A percentile compares a stretch with the other conserved stretches of the same genome.
Conservation (phyloP, 2,797 vertebrate species). For the Crenichthys baileyi region DNA sequence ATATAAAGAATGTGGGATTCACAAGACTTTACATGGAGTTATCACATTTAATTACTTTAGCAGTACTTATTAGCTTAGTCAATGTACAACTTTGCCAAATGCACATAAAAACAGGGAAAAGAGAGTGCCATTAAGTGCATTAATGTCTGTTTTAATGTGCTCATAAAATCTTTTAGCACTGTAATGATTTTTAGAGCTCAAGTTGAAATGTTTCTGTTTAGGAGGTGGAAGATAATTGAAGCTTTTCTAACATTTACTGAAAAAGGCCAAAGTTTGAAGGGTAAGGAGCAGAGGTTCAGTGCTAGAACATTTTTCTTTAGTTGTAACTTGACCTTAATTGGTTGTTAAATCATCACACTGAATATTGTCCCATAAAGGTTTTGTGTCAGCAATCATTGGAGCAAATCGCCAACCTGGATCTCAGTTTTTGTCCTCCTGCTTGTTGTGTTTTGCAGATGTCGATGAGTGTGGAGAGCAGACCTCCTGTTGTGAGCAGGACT, state of each 20-base stretch:
- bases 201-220: constrained; percentile 4
- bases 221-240: neutral
- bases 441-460: constrained; percentile 80
- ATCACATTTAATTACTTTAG: neutral
- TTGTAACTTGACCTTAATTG: constrained; percentile 16
- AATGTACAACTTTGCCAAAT: neutral
- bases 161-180: neutral
- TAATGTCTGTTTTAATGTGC: neutral
- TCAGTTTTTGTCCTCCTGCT: constrained; percentile 23
- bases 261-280: neutral
- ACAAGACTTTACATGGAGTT: neutral
- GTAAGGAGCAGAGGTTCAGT: neutral
- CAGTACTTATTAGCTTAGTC: neutral
- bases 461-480: constrained; percentile 85
- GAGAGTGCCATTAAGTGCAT: neutral
- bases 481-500: constrained; percentile 92
- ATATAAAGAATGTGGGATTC: neutral
- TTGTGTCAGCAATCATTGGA: constrained; percentile 6
- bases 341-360: constrained; percentile 26
- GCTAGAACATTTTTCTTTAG: neutral
- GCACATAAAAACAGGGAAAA: neutral
- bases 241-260: neutral
- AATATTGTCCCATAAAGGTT: constrained; percentile 19
- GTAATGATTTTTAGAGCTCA: neutral
- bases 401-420: constrained; percentile 4